Conservation (phyloP, 1,140 invertebrate genomes). For the Chymomyza costata region DNA sequence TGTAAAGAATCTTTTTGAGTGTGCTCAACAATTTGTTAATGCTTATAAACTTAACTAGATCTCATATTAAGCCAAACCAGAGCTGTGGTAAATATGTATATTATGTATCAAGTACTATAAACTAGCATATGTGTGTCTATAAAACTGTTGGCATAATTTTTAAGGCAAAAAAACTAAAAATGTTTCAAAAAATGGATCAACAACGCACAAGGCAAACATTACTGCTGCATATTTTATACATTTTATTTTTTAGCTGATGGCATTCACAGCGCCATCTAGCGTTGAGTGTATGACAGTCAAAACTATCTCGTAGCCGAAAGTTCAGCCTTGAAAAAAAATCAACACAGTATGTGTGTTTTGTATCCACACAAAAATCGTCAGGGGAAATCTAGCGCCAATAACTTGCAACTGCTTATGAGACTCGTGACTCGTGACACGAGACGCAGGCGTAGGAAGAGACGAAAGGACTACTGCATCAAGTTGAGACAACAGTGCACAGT, state of each 20-base stretch:
- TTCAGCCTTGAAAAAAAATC: constrained; percentile 37
- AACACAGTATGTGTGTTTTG: too few species aligned
- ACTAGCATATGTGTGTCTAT: constrained; percentile 41
- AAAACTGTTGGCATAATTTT: constrained; percentile 65
- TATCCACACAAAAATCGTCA: constrained; percentile 24
- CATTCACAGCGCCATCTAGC: constrained; percentile 3
- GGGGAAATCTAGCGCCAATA: constrained; percentile 65
- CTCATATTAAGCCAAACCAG: constrained; percentile 48
- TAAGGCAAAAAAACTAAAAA: too few species aligned
- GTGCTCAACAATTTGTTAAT: constrained; percentile 56
- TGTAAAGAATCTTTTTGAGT: constrained; percentile 30
- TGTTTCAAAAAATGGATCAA: constrained; percentile 57
- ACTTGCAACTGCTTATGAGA: constrained; percentile 68
- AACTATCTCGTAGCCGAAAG: constrained; percentile 47
- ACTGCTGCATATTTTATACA: constrained; percentile 47
- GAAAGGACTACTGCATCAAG: too few species aligned
- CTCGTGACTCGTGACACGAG: too few species aligned
- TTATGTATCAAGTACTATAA: too few species aligned
- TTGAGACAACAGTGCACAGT: constrained; percentile 19
- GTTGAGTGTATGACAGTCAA: constrained; percentile 21
- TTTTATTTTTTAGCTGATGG: constrained; percentile 10
- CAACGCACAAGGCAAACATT: constrained; percentile 62
- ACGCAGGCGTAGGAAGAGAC: constrained; percentile 5
- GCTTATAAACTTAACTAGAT: constrained; percentile 53
- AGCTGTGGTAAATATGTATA: constrained; percentile 25